Evolutionary conservation across 30 jellyfish, hydroid and myxozoan genomes (phyloP).

Genomic region (Pseudorhiza aurosa): DNA sequence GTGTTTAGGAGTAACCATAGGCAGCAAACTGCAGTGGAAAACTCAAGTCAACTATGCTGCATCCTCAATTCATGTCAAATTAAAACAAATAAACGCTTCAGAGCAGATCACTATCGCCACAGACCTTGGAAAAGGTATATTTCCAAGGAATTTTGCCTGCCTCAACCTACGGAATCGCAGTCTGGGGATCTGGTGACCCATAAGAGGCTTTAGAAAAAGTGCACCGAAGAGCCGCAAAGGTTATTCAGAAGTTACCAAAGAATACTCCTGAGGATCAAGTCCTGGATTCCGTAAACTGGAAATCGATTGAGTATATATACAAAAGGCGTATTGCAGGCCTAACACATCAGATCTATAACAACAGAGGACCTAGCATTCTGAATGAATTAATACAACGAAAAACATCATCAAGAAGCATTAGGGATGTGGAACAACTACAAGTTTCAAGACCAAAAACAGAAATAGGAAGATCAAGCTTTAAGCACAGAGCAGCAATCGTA

Average conservation of each 20-base stretch:
- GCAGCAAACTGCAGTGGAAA: conserved; percentile 47
- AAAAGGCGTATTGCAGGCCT: conserved; percentile 33
- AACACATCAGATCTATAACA: conserved; percentile 17
- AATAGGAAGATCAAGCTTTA: not conserved
- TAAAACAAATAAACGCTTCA: conserved; percentile 29
- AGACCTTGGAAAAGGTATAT: conserved; percentile 8
- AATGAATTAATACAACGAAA: conserved; percentile 5
- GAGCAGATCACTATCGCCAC: conserved; percentile 17
- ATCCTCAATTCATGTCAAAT: conserved; percentile 13
- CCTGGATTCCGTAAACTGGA: conserved; percentile 25
- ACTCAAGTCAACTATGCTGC: conserved; percentile 51
- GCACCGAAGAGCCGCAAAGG: conserved; percentile 26
- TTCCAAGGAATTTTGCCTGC: conserved; percentile 24
- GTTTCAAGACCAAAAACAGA: not conserved
- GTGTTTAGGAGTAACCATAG: conserved; percentile 28
- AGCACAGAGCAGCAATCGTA: conserved; percentile 42
- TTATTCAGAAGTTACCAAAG: conserved; percentile 27
- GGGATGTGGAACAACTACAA: not conserved
- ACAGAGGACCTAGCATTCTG: conserved; percentile 18
- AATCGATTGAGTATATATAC: conserved; percentile 5
- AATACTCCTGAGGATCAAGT: not conserved
- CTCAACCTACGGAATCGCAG: conserved; percentile 6
- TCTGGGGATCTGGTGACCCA: conserved; percentile 25
- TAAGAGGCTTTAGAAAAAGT: conserved; percentile 21
- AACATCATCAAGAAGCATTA: not conserved